A percentile compares a stretch with the other conserved stretches of the same genome.
These are phyloP conservation scores for Corythoichthys intestinalis DNA, from an alignment of 2,113 vertebrate genomes.

Conservation along the genomic window DNA sequence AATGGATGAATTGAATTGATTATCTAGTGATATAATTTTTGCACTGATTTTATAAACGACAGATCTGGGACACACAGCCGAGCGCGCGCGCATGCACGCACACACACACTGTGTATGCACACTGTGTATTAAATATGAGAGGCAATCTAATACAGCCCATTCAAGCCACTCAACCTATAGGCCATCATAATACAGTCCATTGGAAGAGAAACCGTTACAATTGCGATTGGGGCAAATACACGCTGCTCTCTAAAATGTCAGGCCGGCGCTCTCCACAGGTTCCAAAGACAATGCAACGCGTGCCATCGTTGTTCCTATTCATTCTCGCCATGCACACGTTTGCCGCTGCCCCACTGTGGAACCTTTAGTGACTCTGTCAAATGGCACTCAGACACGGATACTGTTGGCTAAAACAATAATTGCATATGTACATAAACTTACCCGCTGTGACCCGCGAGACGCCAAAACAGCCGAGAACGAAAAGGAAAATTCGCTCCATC, in stretches of 20 bases:
- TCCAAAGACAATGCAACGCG: background rate
- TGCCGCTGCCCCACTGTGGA: too few species aligned
- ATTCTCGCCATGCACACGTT: too few species aligned
- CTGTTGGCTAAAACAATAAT: constrained; percentile 11
- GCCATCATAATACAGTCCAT: background rate
- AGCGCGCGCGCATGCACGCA: background rate
- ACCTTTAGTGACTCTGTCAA: background rate
- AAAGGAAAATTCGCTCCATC: constrained; percentile 69
- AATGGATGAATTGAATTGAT: background rate
- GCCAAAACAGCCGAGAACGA: constrained; percentile 66
- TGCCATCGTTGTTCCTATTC: background rate
- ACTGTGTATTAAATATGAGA: background rate
- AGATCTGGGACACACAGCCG: background rate
- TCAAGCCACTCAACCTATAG: background rate
- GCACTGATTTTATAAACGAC: background rate
- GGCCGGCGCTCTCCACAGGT: constrained; percentile 1
- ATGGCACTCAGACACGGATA: background rate
- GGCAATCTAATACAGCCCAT: background rate
- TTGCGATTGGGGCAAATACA: background rate
- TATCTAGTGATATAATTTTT: background rate
- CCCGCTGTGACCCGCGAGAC: constrained; percentile 65
- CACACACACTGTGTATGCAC: background rate
- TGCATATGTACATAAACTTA: constrained; percentile 59
- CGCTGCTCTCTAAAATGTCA: background rate
- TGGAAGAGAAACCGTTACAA: background rate